Evolutionary conservation across 1,140 invertebrate species (phyloP).

Genomic region (Scaptomyza montana): DNA sequence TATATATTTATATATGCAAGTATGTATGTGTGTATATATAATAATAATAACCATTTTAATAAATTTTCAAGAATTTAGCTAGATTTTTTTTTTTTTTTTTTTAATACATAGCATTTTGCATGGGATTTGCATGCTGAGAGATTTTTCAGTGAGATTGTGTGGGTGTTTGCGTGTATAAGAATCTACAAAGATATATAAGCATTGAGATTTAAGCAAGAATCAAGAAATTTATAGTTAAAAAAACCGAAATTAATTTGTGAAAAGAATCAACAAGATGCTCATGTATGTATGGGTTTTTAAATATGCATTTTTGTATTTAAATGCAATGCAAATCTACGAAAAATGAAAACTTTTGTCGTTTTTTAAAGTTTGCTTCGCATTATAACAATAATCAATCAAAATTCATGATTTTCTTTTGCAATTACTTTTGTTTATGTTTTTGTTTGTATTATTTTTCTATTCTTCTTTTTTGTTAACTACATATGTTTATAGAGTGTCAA

Average conservation of each 20-base stretch:
- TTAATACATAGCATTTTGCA: conserved; percentile 50
- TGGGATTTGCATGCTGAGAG: conserved; percentile 39
- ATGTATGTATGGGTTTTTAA: conserved; percentile 1
- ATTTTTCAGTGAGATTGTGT: conserved; percentile 24
- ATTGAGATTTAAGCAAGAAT: conserved; percentile 53
- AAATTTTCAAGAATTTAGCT: conserved; percentile 74
- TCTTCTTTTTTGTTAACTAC: conserved; percentile 16
- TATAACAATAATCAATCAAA: conserved; percentile 82
- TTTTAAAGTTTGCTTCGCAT: conserved; percentile 73
- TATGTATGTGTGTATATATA: conserved; percentile 6
- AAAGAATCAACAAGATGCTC: conserved; percentile 7
- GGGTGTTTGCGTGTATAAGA: conserved; percentile 29
- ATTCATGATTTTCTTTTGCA: conserved; percentile 72
- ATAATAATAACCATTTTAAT: conserved; percentile 50
- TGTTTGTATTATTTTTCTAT: conserved; percentile 15
- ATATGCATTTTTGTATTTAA: not conserved
- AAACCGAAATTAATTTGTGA: conserved; percentile 16
- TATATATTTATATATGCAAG: conserved; percentile 14
- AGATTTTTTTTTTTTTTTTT: conserved; percentile 33
- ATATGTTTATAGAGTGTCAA: conserved; percentile 48
- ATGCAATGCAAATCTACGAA: conserved; percentile 37
- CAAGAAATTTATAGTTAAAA: conserved; percentile 59
- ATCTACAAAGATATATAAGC: conserved; percentile 39
- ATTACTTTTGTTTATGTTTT: conserved; percentile 55
- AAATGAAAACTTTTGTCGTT: conserved; percentile 26